These are phyloP conservation scores for Leptatherina wallacei DNA, from an alignment of 2,797 vertebrate genomes.

Conservation along the genomic window DNA sequence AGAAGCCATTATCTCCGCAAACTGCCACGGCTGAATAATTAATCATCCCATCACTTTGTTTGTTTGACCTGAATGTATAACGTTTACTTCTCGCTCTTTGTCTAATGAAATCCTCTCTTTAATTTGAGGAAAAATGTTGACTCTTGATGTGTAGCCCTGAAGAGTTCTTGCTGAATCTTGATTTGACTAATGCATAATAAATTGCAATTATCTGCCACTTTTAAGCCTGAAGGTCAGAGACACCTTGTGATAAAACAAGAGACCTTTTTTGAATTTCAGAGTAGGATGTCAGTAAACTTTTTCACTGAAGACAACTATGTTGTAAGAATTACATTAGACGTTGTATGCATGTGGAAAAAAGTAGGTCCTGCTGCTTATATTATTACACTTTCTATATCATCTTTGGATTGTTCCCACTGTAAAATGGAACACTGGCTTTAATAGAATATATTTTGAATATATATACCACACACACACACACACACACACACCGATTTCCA, in stretches of 20 bases:
- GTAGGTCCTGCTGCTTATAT: neutral
- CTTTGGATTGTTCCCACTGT: neutral
- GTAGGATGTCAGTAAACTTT: neutral
- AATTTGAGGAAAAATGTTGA: conserved; percentile 66
- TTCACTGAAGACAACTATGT: neutral
- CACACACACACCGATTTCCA: too few species aligned
- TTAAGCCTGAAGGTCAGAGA: conserved; percentile 60
- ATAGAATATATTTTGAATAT: too few species aligned
- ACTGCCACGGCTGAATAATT: conserved; percentile 81
- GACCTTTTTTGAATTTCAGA: conserved; percentile 27
- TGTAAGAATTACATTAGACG: neutral
- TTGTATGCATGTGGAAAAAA: neutral
- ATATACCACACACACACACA: too few species aligned
- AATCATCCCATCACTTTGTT: conserved; percentile 80
- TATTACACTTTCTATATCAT: too few species aligned
- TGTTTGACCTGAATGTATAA: conserved; percentile 80
- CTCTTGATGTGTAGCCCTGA: conserved; percentile 48
- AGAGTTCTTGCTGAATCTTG: conserved; percentile 43
- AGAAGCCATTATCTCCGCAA: conserved; percentile 80
- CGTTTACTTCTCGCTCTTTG: conserved; percentile 66
- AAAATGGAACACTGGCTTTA: too few species aligned
- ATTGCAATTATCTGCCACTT: conserved; percentile 58
- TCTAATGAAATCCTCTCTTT: conserved; percentile 73
- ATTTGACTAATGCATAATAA: conserved; percentile 71
- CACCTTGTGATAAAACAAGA: conserved; percentile 47